Base-by-base conservation (phyloP, 2,113 vertebrate genomes). In the Paedocypris sp. region DNA sequence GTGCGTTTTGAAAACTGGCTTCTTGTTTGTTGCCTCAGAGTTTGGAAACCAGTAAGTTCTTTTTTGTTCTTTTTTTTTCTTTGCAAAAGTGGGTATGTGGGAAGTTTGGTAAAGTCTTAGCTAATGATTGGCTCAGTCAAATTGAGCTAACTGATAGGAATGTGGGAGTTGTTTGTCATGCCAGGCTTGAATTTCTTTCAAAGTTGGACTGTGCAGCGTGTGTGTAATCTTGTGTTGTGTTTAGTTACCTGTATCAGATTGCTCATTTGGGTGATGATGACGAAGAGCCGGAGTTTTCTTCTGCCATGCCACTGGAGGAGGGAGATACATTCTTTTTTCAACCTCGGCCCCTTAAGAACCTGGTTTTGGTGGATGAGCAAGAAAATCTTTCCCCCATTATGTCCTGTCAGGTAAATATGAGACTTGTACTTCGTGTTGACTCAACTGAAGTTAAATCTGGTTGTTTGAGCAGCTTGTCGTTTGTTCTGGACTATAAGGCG, bases 291-390 rank as follows among this genome's bases (percentile, higher is more conserved):
- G 95, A 99, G 77, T 99, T 99, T 78, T 99, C 95, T 19, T 99
- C 95, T 52, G 95, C 95, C 2, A 99, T 99, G 95, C 95, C 95
- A 3, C 70, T 99, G 67, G 95, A 99, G 65, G 95, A 99, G 61
- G 95, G 95, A 57, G 95, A 99, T 64, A 99, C 95, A 0, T 99
- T 99, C 80, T 99, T 99, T 72, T 98, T 99, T 71, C 95, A 99
- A 73, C 93, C 94, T 2, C 88, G 94, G 6, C 89, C 93, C 2
- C 88, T 99, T 20, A 98, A 98, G 79, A 99, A 99, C 77, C 80
- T 99, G 35, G 94, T 99, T 33, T 69, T 98, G 68, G 95, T 99
- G 19, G 94, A 97, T 25, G 94, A 97, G 43, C 79, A 93, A 79
- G 94, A 98, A 76, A 98, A 91, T 77, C 80, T 99, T 5, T 99